Conservation (phyloP, 53 echinoderm and acorn worm species). For the Pentamera pediparva region DNA sequence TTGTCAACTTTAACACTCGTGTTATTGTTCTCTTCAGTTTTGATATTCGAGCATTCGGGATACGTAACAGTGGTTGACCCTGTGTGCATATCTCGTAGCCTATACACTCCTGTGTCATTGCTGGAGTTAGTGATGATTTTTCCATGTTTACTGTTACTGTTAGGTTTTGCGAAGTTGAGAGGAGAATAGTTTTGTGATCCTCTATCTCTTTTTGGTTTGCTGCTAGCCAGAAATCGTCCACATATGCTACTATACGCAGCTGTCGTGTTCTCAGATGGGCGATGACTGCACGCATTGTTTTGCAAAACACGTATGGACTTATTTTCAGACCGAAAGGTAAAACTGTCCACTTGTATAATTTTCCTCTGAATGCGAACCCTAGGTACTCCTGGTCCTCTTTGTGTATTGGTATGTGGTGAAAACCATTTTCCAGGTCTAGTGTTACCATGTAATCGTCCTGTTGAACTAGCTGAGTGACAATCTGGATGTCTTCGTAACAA, state of each 20-base stretch:
- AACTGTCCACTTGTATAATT: slow-evolving; percentile 11
- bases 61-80: slow-evolving; percentile 6
- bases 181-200: slow-evolving; percentile 8
- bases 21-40: background rate
- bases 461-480: slow-evolving; percentile 1
- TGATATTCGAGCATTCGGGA: slow-evolving; percentile 7
- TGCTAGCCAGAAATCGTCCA: slow-evolving; percentile 39
- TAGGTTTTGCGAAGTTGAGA: slow-evolving; percentile 8
- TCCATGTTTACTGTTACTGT: slow-evolving; percentile 14
- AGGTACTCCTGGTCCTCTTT: slow-evolving; percentile 7
- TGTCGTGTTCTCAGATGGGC: background rate
- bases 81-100: slow-evolving; percentile 14
- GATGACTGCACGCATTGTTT: slow-evolving; percentile 18
- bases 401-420: slow-evolving; percentile 37
- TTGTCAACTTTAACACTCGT: background rate
- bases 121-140: slow-evolving; percentile 10
- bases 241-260: slow-evolving; percentile 28
- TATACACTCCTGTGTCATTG: slow-evolving; percentile 7
- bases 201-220: background rate
- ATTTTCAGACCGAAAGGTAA: slow-evolving; percentile 13
- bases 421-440: slow-evolving; percentile 45
- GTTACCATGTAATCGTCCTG: slow-evolving; percentile 21
- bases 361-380: slow-evolving; percentile 12
- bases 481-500: slow-evolving; percentile 32
- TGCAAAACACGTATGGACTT: slow-evolving; percentile 28